These are phyloP conservation scores for Didymodactylos carnosus DNA, from an alignment of 2,888 invertebrate species.

Conservation along the genomic window DNA sequence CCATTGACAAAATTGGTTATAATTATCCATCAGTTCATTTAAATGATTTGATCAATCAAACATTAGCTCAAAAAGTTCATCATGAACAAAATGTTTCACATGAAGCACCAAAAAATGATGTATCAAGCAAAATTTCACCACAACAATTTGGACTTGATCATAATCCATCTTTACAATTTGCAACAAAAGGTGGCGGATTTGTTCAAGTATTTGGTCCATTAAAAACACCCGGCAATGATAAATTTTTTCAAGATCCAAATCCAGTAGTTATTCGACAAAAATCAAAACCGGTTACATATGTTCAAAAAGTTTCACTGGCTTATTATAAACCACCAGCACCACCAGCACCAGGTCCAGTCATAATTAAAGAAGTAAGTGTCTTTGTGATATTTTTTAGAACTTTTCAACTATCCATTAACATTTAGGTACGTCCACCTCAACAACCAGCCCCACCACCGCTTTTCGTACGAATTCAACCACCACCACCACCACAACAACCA, in stretches of 20 bases:
- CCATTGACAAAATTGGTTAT: background rate
- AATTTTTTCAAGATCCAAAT: background rate
- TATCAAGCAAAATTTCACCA: background rate
- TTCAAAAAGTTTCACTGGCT: background rate
- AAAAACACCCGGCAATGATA: background rate
- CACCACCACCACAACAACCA: background rate
- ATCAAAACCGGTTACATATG: background rate
- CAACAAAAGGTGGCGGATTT: background rate
- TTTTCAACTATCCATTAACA: background rate
- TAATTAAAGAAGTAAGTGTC: background rate
- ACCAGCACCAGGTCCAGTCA: background rate
- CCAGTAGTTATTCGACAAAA: background rate
- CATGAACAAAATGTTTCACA: background rate
- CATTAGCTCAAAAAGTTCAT: background rate
- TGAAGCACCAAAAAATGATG: background rate
- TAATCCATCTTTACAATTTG: background rate
- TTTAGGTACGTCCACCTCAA: background rate
- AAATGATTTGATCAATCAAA: background rate
- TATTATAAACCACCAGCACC: background rate
- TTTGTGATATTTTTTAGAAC: background rate
- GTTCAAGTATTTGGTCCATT: background rate
- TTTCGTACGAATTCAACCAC: background rate
- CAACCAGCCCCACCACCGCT: background rate
- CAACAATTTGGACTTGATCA: background rate
- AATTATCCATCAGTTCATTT: background rate